Percentiles rank a stretch among this genome's conserved stretches.
These are phyloP conservation scores for Oryzias dopingdopingensis DNA, from an alignment of 2,797 vertebrate species.

Conservation along the genomic window DNA sequence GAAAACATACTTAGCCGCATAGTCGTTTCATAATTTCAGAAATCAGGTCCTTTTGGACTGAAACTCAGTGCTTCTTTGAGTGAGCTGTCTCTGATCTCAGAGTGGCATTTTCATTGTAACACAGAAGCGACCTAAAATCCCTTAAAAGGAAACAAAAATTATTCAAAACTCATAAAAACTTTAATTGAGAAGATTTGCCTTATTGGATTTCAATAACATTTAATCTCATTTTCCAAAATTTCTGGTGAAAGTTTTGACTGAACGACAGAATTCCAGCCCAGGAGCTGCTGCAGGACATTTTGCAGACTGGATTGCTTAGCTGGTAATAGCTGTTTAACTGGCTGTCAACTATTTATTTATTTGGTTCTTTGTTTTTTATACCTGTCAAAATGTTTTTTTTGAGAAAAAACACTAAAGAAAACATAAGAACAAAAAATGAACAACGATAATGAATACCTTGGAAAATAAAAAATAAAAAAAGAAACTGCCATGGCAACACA, in stretches of 20 bases:
- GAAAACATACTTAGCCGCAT: slow-evolving; percentile 49
- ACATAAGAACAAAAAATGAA: slow-evolving; percentile 30
- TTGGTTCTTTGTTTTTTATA: slow-evolving; percentile 32
- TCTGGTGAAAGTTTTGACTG: slow-evolving; percentile 34
- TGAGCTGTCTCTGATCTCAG: slow-evolving; percentile 41
- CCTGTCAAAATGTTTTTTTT: slow-evolving; percentile 35
- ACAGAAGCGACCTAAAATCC: slow-evolving; percentile 38
- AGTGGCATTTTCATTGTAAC: slow-evolving; percentile 55
- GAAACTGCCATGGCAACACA: slow-evolving; percentile 18
- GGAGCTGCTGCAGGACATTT: slow-evolving; percentile 24
- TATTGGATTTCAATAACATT: slow-evolving; percentile 14
- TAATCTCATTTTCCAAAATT: slow-evolving; percentile 21
- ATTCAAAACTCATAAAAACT: slow-evolving; percentile 58
- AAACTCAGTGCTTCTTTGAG: slow-evolving; percentile 32
- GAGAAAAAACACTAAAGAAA: slow-evolving; percentile 19
- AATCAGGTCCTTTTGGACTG: slow-evolving; percentile 37
- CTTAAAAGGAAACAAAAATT: slow-evolving; percentile 55
- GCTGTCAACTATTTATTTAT: background rate
- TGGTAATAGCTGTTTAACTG: slow-evolving; percentile 25
- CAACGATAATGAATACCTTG: slow-evolving; percentile 4
- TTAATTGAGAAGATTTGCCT: slow-evolving; percentile 14
- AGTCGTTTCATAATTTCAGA: slow-evolving; percentile 45
- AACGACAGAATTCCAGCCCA: slow-evolving; percentile 34
- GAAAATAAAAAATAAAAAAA: slow-evolving; percentile 8
- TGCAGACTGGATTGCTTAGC: slow-evolving; percentile 26